Evolutionary conservation across 2,888 invertebrate genomes (phyloP), one percentile per base, ranked within the genome.

Genomic region (Dynastes maya): DNA sequence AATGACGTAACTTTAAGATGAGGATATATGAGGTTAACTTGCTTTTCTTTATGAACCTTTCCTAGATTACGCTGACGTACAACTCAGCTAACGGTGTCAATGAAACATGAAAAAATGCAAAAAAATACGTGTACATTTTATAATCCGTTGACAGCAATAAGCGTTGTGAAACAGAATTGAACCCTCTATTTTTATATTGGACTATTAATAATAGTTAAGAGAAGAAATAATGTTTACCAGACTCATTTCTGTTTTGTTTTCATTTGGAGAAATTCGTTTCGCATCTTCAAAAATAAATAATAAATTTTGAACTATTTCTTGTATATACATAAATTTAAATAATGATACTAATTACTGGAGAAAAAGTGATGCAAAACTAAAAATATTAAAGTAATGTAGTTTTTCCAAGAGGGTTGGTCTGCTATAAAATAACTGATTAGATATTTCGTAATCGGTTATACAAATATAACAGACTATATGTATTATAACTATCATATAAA

Each of bases 111-210:
- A 63, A 74, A 74, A 58, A 74, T 61, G 45, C 72, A 58, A 61
- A 74, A 53, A 74, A 61, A 74, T 45, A 74, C 72, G 72, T 72
- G 72, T 72, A 74, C 45, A 78, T 85, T 87, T 85, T 86, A 84
- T 86, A 86, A 85, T 86, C 87, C 87, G 85, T 87, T 88, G 88
- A 88, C 88, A 89, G 89, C 89, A 89, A 89, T 89, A 89, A 89
- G 88, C 86, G 87, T 89, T 88, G 87, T 88, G 88, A 74, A 45
- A 74, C 58, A 77, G 40, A 77, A 58, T 77, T 87, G 87, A 88
- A 89, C 89, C 89, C 89, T 89, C 89, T 89, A 89, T 89, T 89
- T 89, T 89, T 89, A 88, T 89, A 89, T 88, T 87, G 87, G 86
- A 88, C 88, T 88, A 88, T 88, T 86, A 86, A 63, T 64, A 77